phyloP scores from a whole-genome alignment of 2,113 vertebrate genomes.

The Actenoides lindsayi region DNA sequence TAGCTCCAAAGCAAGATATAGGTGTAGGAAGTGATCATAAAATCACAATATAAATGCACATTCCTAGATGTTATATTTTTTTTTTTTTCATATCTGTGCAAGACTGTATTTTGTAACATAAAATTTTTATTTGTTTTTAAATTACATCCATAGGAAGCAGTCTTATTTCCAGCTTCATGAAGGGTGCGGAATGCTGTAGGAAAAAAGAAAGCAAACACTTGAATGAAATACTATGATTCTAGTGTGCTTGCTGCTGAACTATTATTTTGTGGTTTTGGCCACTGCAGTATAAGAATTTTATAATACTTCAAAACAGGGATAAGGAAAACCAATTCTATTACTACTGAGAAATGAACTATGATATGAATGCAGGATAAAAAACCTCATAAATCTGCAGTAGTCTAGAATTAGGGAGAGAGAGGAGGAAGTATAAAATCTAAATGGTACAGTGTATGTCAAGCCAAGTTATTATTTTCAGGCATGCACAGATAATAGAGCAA shows the following conservation, averaged over 20 bases:
- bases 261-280: conserved; percentile 44
- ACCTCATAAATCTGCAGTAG: background rate
- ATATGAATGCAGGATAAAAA: conserved; percentile 33
- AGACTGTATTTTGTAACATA: conserved; percentile 6
- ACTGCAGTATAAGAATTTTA: conserved; percentile 24
- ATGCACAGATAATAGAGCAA: conserved; percentile 18
- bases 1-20: background rate
- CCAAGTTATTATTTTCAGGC: conserved; percentile 58
- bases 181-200: background rate
- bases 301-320: conserved; percentile 33
- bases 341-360: conserved; percentile 40
- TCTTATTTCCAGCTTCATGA: conserved; percentile 19
- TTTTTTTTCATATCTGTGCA: background rate
- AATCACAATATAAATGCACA: background rate
- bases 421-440: conserved; percentile 41
- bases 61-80: background rate
- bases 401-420: conserved; percentile 41
- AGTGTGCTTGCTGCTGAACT: background rate
- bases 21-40: conserved; percentile 26
- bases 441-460: background rate
- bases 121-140: conserved; percentile 52
- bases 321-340: conserved; percentile 41
- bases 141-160: conserved; percentile 35
- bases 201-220: conserved; percentile 6
- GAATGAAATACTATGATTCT: conserved; percentile 28